A percentile compares a stretch with the other conserved stretches of the same genome.
phyloP scores from a whole-genome alignment of 1,140 invertebrate species.

The Ectropis grisescens region DNA sequence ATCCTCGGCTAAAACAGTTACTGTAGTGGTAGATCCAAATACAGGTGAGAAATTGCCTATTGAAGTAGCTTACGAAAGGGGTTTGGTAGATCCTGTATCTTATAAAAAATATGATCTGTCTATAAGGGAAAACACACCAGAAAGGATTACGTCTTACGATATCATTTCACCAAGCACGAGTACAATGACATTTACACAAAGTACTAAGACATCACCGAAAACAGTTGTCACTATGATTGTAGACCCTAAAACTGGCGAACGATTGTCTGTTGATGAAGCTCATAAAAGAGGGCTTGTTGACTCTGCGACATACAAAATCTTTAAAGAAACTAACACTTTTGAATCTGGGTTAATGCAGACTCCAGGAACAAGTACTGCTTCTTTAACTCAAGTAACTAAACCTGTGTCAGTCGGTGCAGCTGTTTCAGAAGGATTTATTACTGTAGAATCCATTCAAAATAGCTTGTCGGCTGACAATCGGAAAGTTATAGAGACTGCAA shows the following conservation, averaged over 20 bases:
- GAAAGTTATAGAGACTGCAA: conserved; percentile 28
- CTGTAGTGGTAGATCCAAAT: conserved; percentile 81
- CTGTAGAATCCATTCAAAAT: conserved; percentile 53
- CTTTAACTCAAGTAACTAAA: conserved; percentile 23
- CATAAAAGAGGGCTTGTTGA: conserved; percentile 27
- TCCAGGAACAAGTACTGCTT: conserved; percentile 8
- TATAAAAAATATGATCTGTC: conserved; percentile 71
- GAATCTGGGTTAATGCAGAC: conserved; percentile 5
- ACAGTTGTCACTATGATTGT: conserved; percentile 18
- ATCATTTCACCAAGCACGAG: conserved; percentile 13
- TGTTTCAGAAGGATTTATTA: conserved; percentile 58
- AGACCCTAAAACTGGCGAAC: conserved; percentile 27
- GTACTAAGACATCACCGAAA: conserved; percentile 11
- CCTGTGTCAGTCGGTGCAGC: conserved; percentile 48
- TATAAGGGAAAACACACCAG: conserved; percentile 35
- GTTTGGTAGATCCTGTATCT: conserved; percentile 75
- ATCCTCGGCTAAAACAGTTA: conserved; percentile 9
- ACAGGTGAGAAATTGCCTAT: conserved; percentile 81
- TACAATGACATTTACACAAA: conserved; percentile 15
- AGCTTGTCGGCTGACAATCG: conserved; percentile 43
- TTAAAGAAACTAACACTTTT: conserved; percentile 11
- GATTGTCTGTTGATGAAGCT: conserved; percentile 26
- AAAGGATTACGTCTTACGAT: conserved; percentile 46
- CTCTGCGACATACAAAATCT: conserved; percentile 19
- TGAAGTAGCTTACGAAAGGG: conserved; percentile 80